These are phyloP conservation scores for Drosophila teissieri DNA, from an alignment of 1,140 invertebrate species.

Conservation along the genomic window DNA sequence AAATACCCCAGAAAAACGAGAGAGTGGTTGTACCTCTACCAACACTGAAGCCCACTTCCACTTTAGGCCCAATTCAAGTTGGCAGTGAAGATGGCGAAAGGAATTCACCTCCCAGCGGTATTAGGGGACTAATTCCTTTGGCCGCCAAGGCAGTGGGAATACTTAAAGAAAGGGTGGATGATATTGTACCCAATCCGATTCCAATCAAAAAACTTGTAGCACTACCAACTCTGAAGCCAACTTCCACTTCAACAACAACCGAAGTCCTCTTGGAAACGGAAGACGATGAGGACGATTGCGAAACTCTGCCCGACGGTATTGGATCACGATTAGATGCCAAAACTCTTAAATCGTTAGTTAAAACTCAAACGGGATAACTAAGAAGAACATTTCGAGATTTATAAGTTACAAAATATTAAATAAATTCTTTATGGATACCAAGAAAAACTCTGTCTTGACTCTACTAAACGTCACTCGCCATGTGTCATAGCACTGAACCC, in stretches of 20 bases:
- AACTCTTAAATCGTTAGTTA: not conserved
- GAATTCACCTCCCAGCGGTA: not conserved
- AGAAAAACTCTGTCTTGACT: not conserved
- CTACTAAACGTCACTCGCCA: not conserved
- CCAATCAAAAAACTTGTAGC: not conserved
- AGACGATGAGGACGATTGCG: not conserved
- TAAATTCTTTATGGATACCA: not conserved
- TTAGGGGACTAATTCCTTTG: not conserved
- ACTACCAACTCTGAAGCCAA: not conserved
- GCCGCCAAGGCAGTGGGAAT: not conserved
- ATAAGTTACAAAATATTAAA: not conserved
- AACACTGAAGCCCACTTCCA: not conserved
- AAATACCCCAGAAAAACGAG: not conserved
- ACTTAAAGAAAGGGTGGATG: not conserved
- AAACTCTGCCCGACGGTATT: not conserved
- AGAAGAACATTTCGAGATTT: not conserved
- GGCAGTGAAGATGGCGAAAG: not conserved
- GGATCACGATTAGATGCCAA: not conserved
- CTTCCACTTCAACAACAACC: not conserved
- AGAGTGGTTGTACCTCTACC: not conserved
- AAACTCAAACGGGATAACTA: not conserved
- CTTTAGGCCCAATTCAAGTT: not conserved
- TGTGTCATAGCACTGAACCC: constrained; percentile 1
- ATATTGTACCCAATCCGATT: not conserved
- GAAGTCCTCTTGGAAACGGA: not conserved